Conservation (phyloP, 92 coral and sea anemone genomes). For the Epizoanthus illoricatus region DNA sequence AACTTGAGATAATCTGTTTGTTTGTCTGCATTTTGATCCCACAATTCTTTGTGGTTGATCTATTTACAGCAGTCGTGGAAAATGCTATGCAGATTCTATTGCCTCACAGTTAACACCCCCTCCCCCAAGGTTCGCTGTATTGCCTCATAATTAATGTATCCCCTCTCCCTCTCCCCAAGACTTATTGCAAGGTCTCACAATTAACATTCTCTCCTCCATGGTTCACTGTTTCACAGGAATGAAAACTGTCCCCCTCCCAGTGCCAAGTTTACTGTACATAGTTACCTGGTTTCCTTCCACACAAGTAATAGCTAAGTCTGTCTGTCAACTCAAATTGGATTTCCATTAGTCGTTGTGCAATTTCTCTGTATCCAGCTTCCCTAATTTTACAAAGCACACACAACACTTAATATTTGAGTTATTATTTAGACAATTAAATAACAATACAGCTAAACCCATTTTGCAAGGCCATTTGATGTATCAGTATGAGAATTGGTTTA, state of each 20-base stretch:
- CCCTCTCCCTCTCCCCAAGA: background rate
- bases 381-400: conserved; percentile 31
- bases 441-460: background rate
- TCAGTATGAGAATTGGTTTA: no score
- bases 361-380: conserved; percentile 84
- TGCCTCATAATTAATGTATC: background rate
- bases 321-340: conserved; percentile 95
- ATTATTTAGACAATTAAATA: background rate
- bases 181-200: background rate
- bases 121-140: background rate
- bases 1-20: no score
- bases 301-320: conserved; percentile 86
- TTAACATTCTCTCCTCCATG: background rate
- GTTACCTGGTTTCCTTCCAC: conserved; percentile 98
- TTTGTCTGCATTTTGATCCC: no score
- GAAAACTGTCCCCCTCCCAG: background rate
- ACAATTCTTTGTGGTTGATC: no score
- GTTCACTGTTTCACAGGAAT: background rate
- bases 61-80: no score
- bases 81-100: no score
- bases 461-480: background rate
- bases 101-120: no score
- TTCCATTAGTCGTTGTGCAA: conserved; percentile 89
- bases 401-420: no score
- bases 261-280: background rate